Evolutionary conservation across 2,888 invertebrate species (phyloP).

Genomic region (Dynastes grantii): DNA sequence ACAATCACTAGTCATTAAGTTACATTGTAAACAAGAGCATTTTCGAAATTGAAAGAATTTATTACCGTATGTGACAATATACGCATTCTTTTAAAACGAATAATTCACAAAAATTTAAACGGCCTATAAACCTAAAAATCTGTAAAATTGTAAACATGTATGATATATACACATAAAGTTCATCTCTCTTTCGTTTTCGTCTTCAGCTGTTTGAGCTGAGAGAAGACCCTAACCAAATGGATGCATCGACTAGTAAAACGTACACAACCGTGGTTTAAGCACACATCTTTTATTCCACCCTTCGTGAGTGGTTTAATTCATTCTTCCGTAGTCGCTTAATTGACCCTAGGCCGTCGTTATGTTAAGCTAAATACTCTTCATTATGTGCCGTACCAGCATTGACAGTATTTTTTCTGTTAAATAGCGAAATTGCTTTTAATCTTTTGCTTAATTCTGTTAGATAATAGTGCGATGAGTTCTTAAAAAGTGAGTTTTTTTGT

Average conservation of each 20-base stretch:
- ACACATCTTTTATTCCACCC: constrained; percentile 56
- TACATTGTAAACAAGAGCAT: too few species aligned
- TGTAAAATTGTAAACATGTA: constrained; percentile 32
- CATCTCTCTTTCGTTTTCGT: constrained; percentile 40
- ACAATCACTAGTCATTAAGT: too few species aligned
- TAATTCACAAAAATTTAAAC: too few species aligned
- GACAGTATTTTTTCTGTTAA: constrained; percentile 10
- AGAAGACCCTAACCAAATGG: constrained; percentile 29
- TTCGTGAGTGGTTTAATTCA: constrained; percentile 57
- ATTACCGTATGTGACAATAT: neutral
- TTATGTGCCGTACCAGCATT: constrained; percentile 43
- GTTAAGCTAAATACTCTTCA: constrained; percentile 49
- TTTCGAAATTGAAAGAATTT: too few species aligned
- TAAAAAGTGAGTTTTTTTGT: neutral
- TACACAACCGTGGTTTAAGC: constrained; percentile 35
- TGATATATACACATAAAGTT: neutral
- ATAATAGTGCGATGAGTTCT: neutral
- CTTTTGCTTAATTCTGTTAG: neutral
- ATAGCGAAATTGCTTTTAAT: neutral
- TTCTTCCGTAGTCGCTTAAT: constrained; percentile 58
- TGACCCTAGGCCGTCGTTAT: constrained; percentile 55
- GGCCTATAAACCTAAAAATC: constrained; percentile 16
- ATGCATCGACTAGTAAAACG: constrained; percentile 14
- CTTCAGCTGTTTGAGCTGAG: constrained; percentile 21
- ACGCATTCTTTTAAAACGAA: too few species aligned